Percentiles rank a stretch among this genome's conserved stretches.
These are phyloP conservation scores for Dynastes maya DNA, from an alignment of 2,888 invertebrate species.

Conservation along the genomic window DNA sequence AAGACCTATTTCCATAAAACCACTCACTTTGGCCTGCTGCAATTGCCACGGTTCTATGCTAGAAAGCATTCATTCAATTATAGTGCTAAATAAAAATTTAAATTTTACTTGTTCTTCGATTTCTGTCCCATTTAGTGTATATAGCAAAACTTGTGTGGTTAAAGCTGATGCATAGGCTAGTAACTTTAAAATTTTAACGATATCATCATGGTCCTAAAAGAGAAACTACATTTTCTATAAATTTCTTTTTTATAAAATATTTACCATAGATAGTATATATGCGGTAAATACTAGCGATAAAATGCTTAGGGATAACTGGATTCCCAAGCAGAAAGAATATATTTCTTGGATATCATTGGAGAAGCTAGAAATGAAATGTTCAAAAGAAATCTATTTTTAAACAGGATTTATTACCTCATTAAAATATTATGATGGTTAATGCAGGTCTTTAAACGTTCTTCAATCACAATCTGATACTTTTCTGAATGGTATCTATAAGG, in stretches of 20 bases:
- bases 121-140: constrained; percentile 46
- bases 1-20: constrained; percentile 50
- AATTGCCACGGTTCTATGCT: constrained; percentile 50
- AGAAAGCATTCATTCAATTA: not conserved
- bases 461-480: constrained; percentile 46
- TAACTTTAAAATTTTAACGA: constrained; percentile 44
- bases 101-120: constrained; percentile 41
- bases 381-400: no score
- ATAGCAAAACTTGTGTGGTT: constrained; percentile 41
- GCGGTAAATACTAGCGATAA: constrained; percentile 45
- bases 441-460: constrained; percentile 42
- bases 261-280: constrained; percentile 42
- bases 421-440: constrained; percentile 49
- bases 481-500: constrained; percentile 21
- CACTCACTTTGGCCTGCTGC: constrained; percentile 50
- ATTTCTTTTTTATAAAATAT: not conserved
- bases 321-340: constrained; percentile 41
- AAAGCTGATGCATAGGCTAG: constrained; percentile 37
- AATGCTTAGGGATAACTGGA: constrained; percentile 47
- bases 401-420: constrained; percentile 26
- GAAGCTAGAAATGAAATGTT: constrained; percentile 19
- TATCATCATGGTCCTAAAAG: constrained; percentile 47
- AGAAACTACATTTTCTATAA: not conserved
- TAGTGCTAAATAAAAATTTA: not conserved
- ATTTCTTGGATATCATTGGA: constrained; percentile 45